Conservation (phyloP, 1,140 invertebrate species). For the Dryas iulia region DNA sequence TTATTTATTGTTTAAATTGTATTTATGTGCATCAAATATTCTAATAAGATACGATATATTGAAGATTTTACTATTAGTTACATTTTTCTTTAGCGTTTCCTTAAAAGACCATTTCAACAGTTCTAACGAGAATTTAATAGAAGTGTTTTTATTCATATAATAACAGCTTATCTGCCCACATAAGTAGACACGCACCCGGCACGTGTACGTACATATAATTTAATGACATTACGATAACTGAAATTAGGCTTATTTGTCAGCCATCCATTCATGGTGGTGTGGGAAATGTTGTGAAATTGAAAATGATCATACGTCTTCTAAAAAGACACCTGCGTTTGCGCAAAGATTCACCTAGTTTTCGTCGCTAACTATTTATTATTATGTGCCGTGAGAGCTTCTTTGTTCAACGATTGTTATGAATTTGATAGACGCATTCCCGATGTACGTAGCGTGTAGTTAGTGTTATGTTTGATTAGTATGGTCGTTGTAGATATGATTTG, state of each 20-base stretch:
- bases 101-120: neutral
- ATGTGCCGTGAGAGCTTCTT: conserved; percentile 75
- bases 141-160: conserved; percentile 31
- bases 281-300: conserved; percentile 78
- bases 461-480: conserved; percentile 21
- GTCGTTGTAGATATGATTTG: too few species aligned
- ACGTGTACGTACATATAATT: conserved; percentile 18
- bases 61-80: neutral
- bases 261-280: conserved; percentile 61
- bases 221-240: conserved; percentile 46
- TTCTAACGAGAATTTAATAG: conserved; percentile 36
- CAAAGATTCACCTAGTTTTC: conserved; percentile 80
- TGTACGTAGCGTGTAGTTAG: conserved; percentile 9
- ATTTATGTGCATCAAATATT: too few species aligned
- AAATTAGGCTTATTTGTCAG: conserved; percentile 76
- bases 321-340: conserved; percentile 74
- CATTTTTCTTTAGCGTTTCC: neutral
- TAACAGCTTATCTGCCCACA: conserved; percentile 18
- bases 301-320: conserved; percentile 79
- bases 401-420: conserved; percentile 65
- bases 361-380: conserved; percentile 78
- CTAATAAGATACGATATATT: too few species aligned
- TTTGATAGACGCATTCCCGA: conserved; percentile 72
- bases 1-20: too few species aligned
- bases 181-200: conserved; percentile 28